These are phyloP conservation scores for Acrobasis consociella DNA, from an alignment of 2,888 invertebrate species.

Conservation along the genomic window DNA sequence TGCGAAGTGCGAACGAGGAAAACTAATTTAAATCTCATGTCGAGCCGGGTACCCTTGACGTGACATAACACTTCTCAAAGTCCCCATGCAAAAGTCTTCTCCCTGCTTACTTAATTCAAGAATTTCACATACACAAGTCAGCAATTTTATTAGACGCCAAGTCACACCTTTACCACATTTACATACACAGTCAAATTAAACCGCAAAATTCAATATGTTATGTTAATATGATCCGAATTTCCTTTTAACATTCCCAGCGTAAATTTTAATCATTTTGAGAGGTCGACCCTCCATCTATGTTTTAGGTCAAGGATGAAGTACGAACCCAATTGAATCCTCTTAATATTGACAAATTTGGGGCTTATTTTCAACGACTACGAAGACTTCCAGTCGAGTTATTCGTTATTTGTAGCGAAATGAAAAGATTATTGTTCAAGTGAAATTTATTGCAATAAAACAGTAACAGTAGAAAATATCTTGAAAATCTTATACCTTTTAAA, in stretches of 20 bases:
- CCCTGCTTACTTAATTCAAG: too few relatives aligned
- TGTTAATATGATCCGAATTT: background rate
- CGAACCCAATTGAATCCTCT: background rate
- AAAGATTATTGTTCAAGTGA: too few relatives aligned
- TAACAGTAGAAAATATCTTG: too few relatives aligned
- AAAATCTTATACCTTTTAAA: too few relatives aligned
- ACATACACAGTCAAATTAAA: background rate
- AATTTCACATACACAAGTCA: background rate
- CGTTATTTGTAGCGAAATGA: background rate
- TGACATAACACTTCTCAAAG: too few relatives aligned
- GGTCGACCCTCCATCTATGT: background rate
- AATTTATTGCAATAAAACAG: too few relatives aligned
- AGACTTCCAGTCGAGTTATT: background rate
- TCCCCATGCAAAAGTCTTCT: too few relatives aligned
- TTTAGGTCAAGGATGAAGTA: slow-evolving; percentile 1
- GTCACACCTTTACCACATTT: background rate
- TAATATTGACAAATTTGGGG: slow-evolving; percentile 6
- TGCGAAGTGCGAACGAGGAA: too few relatives aligned
- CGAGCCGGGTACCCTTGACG: too few relatives aligned
- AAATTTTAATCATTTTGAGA: slow-evolving; percentile 1
- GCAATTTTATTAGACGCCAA: background rate
- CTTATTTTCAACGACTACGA: background rate
- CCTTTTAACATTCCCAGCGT: background rate
- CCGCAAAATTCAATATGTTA: background rate
- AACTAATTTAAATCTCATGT: too few relatives aligned